Conservation (phyloP, 2,113 vertebrate species). For the Pedetes capensis region DNA sequence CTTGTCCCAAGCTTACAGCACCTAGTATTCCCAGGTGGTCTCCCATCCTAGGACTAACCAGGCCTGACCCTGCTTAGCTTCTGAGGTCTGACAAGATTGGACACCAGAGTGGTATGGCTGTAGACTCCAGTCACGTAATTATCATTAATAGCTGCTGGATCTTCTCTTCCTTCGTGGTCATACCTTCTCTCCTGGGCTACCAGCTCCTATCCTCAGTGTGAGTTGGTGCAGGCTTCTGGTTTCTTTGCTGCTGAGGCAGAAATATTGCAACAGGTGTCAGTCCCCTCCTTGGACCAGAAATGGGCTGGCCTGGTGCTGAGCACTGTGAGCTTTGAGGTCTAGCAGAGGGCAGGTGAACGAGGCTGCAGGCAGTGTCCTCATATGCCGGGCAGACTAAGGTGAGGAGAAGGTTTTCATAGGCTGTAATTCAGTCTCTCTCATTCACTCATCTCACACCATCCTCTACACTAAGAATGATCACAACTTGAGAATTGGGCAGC, state of each 20-base stretch:
- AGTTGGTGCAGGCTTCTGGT: neutral
- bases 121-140: no score
- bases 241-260: neutral
- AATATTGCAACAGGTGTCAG: neutral
- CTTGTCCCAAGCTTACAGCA: no score
- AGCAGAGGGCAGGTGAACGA: neutral
- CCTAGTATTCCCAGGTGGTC: no score
- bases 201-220: no score
- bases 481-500: neutral
- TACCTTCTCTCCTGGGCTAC: neutral
- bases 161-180: neutral
- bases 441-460: neutral
- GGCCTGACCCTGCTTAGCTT: no score
- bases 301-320: no score
- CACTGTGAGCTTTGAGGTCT: neutral
- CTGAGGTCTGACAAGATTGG: no score
- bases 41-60: no score
- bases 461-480: neutral
- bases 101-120: no score
- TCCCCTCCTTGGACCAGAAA: neutral
- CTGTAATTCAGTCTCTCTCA: neutral
- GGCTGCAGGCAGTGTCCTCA: neutral
- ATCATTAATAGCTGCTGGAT: neutral
- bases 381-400: neutral
- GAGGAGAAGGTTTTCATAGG: neutral